Evolutionary conservation across 2,113 vertebrate species (phyloP), one percentile per base, ranked within the genome.

Genomic region (Octodon degus): DNA sequence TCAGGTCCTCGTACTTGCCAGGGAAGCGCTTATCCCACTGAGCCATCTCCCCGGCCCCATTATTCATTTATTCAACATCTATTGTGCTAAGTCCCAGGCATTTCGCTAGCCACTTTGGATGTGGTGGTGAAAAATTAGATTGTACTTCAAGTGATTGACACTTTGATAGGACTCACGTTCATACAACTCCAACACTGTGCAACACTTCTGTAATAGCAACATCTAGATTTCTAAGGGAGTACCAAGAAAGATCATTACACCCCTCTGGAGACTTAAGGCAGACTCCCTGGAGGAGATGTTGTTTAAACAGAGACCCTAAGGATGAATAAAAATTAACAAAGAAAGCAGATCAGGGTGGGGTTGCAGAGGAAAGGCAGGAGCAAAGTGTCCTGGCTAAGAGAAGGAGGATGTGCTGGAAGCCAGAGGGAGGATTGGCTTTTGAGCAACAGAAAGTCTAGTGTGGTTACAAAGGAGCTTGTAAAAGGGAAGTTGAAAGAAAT

Each of bases 381-480:
- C 25, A 47, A 47, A 47, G 11, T 2, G 2, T 25, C 32, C 53
- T 68, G 3, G 34, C 34, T 12, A 62, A 63, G 37, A 90, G 20
- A 17, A 89, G 37, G 83, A 43, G 30, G 43, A 67, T 0, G 9
- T 8, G 12, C 67, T 13, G 2, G 25, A 91, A 76, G 13, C 32
- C 40, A 85, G 34, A 92, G 60, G 81, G 2, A 83, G 14, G 13
- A 7, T 0, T 1, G 62, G 16, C 16, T 62, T 77, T 32, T 34
- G 7, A 72, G 16, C 12, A 37, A 70, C 0, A 7, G 30, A 6
- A 87, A 70, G 40, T 22, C 58, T 7, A 4, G 0, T 19, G 22
- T 17, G 32, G 30, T 16, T 85, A 10, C 6, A 4, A 37, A 0
- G 6, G 74, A 89, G 62, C 20, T 10, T 40, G 9, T 1, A 19